These are phyloP conservation scores for Sardinella longiceps DNA, from an alignment of 2,797 vertebrate genomes.

Conservation along the genomic window DNA sequence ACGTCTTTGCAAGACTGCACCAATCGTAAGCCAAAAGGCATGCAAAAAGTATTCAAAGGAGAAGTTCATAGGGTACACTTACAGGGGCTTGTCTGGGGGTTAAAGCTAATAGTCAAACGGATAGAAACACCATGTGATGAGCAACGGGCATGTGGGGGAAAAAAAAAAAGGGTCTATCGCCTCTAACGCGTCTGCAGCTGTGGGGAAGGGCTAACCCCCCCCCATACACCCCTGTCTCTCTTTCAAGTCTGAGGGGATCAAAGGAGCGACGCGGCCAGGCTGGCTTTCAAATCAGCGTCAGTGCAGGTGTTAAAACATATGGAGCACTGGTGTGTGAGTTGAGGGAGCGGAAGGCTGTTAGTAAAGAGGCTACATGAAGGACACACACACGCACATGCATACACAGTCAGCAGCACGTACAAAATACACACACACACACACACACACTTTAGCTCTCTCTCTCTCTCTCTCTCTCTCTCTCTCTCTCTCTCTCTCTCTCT, in stretches of 20 bases:
- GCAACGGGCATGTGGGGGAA: neutral
- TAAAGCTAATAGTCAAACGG: neutral
- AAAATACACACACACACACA: neutral
- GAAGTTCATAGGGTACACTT: neutral
- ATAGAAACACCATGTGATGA: neutral
- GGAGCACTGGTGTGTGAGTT: conserved; percentile 13
- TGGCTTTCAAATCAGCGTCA: conserved; percentile 38
- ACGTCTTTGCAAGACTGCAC: neutral
- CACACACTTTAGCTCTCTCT: neutral
- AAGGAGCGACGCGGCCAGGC: conserved; percentile 24
- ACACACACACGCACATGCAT: neutral
- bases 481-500: neutral
- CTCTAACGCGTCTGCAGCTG: neutral
- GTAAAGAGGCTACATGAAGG: neutral
- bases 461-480: neutral
- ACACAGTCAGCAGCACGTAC: neutral
- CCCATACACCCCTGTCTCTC: conserved; percentile 41
- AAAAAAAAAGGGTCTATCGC: neutral
- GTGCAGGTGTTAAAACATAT: conserved; percentile 42
- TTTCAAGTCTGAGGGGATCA: conserved; percentile 35
- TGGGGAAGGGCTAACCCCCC: neutral
- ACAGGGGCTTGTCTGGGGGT: neutral
- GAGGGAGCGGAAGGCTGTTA: conserved; percentile 20
- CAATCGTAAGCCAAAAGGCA: neutral
- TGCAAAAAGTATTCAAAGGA: conserved; percentile 1